Conservation (phyloP, 2,888 invertebrate genomes). For the Didymodactylos carnosus region DNA sequence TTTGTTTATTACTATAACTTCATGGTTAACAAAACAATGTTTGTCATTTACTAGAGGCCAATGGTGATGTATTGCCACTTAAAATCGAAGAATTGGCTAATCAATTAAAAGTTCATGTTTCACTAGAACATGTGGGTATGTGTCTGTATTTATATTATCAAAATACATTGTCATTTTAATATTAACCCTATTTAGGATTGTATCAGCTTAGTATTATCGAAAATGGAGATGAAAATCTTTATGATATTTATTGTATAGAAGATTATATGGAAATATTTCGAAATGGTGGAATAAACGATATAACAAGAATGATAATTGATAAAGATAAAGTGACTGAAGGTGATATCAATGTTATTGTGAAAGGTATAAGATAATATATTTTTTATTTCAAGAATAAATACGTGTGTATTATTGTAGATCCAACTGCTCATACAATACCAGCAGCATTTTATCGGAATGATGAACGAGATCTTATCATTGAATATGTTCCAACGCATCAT, state of each 20-base stretch:
- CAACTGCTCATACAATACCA: neutral
- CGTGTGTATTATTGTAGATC: neutral
- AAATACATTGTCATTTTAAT: no score
- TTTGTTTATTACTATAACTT: no score
- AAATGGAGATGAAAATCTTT: neutral
- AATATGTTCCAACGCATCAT: neutral
- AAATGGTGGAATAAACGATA: neutral
- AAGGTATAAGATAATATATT: neutral
- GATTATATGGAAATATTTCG: neutral
- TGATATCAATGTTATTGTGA: neutral
- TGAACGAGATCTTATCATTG: neutral
- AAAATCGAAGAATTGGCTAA: neutral
- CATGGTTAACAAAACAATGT: no score
- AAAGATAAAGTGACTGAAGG: neutral
- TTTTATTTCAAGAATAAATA: neutral
- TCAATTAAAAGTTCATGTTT: neutral
- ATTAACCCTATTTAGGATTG: neutral
- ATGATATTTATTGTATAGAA: neutral
- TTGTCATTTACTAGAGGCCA: neutral
- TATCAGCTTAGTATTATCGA: neutral
- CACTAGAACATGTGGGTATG: neutral
- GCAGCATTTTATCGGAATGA: neutral
- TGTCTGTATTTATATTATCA: neutral
- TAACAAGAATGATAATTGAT: neutral
- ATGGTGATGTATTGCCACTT: neutral